These are phyloP conservation scores for Epistrophe eligans DNA, from an alignment of 2,888 invertebrate genomes.

Conservation along the genomic window DNA sequence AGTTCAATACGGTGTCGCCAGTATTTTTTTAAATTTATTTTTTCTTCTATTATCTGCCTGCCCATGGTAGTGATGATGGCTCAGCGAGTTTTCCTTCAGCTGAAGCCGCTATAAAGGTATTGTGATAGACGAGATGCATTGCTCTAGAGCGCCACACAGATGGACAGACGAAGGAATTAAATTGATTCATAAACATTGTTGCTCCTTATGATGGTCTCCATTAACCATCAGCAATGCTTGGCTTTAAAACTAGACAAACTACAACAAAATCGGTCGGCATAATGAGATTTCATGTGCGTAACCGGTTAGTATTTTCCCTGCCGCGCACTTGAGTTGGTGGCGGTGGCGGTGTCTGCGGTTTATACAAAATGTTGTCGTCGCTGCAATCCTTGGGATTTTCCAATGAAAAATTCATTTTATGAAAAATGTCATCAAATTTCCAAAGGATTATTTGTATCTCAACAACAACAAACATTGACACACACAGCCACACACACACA, in stretches of 20 bases:
- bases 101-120: slow-evolving; percentile 1
- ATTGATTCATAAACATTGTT: slow-evolving; percentile 73
- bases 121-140: slow-evolving; percentile 35
- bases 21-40: slow-evolving; percentile 34
- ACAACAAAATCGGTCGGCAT: slow-evolving; percentile 49
- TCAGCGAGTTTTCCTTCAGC: slow-evolving; percentile 48
- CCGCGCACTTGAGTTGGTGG: not conserved
- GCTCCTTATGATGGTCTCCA: slow-evolving; percentile 45
- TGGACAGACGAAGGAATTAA: slow-evolving; percentile 69
- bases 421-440: slow-evolving; percentile 68
- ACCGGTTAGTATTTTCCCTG: slow-evolving; percentile 13
- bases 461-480: not conserved
- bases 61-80: slow-evolving; percentile 45
- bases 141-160: slow-evolving; percentile 70
- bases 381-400: slow-evolving; percentile 68
- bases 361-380: slow-evolving; percentile 20
- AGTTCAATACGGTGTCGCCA: slow-evolving; percentile 64
- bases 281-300: slow-evolving; percentile 55
- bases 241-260: slow-evolving; percentile 67
- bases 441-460: slow-evolving; percentile 57
- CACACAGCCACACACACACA: slow-evolving; percentile 7
- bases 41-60: not conserved
- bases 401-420: slow-evolving; percentile 73
- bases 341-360: slow-evolving; percentile 48
- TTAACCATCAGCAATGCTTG: not conserved